phyloP scores from a whole-genome alignment of 2,113 vertebrate species.

The Colistium nudipinnis region DNA sequence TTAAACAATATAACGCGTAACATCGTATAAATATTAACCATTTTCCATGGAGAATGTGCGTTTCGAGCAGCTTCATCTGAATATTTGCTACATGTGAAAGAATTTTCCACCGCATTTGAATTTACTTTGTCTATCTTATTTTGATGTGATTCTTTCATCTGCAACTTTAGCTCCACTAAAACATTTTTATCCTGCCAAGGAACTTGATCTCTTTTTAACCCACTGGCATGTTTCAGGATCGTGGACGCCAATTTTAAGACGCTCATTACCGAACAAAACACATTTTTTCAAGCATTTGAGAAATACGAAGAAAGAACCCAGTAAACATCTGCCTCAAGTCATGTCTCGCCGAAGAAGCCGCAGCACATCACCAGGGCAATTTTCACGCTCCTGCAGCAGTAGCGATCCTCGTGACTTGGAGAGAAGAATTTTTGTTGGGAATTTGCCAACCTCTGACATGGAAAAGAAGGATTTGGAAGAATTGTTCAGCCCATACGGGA shows the following conservation, averaged over 20 bases:
- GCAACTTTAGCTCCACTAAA: constrained; percentile 33
- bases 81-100: neutral
- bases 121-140: constrained; percentile 29
- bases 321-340: constrained; percentile 64
- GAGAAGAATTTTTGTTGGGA: constrained; percentile 91
- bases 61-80: neutral
- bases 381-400: constrained; percentile 82
- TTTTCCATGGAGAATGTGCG: neutral
- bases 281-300: constrained; percentile 65
- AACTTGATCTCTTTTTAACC: constrained; percentile 75
- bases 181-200: constrained; percentile 53
- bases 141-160: constrained; percentile 44
- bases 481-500: constrained; percentile 87
- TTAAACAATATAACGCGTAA: neutral
- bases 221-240: constrained; percentile 80
- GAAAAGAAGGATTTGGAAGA: constrained; percentile 89
- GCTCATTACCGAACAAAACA: constrained; percentile 42
- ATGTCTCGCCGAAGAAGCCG: constrained; percentile 89
- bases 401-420: constrained; percentile 88
- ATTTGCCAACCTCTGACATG: constrained; percentile 90
- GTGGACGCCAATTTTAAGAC: constrained; percentile 68
- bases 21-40: too few relatives aligned
- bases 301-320: constrained; percentile 55
- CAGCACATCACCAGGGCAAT: constrained; percentile 76
- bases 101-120: constrained; percentile 18